Evolutionary conservation across 2,888 invertebrate species (phyloP).

Genomic region (Acanthopleura granulata): DNA sequence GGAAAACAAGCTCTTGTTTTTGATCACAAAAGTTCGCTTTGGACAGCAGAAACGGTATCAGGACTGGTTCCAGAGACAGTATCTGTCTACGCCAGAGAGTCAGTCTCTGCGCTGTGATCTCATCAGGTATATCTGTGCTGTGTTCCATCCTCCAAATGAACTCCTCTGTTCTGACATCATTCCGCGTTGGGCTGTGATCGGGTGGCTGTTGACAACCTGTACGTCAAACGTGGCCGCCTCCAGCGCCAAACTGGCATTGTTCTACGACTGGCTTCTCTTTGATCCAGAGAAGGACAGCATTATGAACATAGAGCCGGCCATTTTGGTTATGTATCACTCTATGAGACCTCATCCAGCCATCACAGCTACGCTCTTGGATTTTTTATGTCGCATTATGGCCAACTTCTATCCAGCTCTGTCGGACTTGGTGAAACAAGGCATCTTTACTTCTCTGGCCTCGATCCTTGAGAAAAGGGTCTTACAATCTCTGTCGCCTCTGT

Average conservation of each 20-base stretch:
- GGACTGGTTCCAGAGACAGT: conserved; percentile 93
- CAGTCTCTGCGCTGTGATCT: conserved; percentile 92
- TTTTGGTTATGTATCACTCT: conserved; percentile 93
- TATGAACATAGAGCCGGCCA: conserved; percentile 96
- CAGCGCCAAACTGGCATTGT: conserved; percentile 90
- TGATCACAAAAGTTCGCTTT: conserved; percentile 77
- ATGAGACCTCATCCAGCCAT: conserved; percentile 92
- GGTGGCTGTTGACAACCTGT: conserved; percentile 92
- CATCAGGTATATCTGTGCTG: conserved; percentile 92
- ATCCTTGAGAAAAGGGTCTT: conserved; percentile 93
- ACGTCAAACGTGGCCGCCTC: conserved; percentile 90
- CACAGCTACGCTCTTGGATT: conserved; percentile 90
- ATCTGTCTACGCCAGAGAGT: conserved; percentile 90
- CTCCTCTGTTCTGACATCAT: conserved; percentile 93
- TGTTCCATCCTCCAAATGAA: conserved; percentile 94
- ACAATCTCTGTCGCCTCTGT: conserved; percentile 85
- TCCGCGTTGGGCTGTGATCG: conserved; percentile 94
- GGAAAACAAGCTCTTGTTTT: conserved; percentile 90
- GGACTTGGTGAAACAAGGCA: conserved; percentile 80
- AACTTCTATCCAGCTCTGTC: conserved; percentile 86
- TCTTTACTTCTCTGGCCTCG: conserved; percentile 83
- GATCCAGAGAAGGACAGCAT: conserved; percentile 92
- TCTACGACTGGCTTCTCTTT: conserved; percentile 95
- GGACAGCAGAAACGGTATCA: conserved; percentile 93
- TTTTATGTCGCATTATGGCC: conserved; percentile 89